Conservation (phyloP, 2,888 invertebrate genomes). For the Cerastoderma edule region DNA sequence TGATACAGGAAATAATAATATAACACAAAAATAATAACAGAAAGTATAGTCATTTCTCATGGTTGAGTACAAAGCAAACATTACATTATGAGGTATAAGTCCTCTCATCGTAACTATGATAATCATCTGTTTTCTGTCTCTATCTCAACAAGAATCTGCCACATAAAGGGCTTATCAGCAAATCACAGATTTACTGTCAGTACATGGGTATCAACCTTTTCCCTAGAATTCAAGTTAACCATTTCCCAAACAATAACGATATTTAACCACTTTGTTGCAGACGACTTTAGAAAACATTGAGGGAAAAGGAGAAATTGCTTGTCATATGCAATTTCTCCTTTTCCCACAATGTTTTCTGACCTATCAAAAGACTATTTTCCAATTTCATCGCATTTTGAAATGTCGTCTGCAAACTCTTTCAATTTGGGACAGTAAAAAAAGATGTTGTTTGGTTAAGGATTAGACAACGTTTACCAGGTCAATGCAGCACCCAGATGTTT, state of each 20-base stretch:
- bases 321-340: constrained; percentile 4
- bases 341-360: background rate
- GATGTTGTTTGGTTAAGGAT: background rate
- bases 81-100: too few relatives aligned
- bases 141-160: constrained; percentile 15
- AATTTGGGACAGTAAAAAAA: background rate
- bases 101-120: too few relatives aligned
- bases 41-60: too few relatives aligned
- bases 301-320: background rate
- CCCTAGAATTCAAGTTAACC: too few relatives aligned
- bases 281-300: background rate
- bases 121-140: constrained; percentile 23
- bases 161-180: constrained; percentile 15
- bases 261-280: too few relatives aligned
- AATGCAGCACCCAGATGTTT: too few relatives aligned
- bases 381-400: background rate
- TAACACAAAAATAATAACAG: too few relatives aligned
- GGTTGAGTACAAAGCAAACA: too few relatives aligned
- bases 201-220: too few relatives aligned
- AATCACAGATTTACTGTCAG: background rate
- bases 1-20: too few relatives aligned
- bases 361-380: background rate
- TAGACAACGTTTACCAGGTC: too few relatives aligned
- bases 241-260: too few relatives aligned
- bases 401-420: background rate